phyloP scores from a whole-genome alignment of 2,113 vertebrate genomes.

The Odobenus rosmarus region DNA sequence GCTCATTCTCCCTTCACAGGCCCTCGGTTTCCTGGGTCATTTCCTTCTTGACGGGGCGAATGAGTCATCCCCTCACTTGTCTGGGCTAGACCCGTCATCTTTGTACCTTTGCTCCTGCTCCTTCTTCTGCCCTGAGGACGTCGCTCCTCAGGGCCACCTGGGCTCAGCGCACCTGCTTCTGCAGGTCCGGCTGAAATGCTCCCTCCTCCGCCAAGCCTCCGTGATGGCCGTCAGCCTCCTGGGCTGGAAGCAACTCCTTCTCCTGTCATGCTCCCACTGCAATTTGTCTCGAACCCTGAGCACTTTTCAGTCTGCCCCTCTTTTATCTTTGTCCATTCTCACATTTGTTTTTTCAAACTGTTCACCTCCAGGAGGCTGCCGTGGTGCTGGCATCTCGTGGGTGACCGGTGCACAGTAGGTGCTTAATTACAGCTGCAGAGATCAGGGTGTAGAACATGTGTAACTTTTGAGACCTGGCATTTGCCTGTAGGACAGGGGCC shows the following conservation, averaged over 20 bases:
- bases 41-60: neutral
- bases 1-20: neutral
- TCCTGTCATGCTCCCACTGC: neutral
- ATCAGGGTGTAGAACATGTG: rapidly evolving
- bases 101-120: rapidly evolving
- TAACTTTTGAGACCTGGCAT: neutral
- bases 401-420: neutral
- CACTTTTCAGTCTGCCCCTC: neutral
- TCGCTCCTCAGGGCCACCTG: rapidly evolving
- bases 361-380: neutral
- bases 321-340: neutral
- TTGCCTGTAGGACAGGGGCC: neutral
- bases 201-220: neutral
- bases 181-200: neutral
- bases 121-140: neutral
- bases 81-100: neutral
- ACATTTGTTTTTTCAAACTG: rapidly evolving
- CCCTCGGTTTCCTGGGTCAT: neutral
- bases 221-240: rapidly evolving
- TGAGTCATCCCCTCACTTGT: neutral
- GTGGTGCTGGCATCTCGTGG: neutral
- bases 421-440: neutral
- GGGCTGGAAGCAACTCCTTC: too few species aligned
- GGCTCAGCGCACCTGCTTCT: rapidly evolving
- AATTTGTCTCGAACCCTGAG: neutral